phyloP scores from a whole-genome alignment of 2,113 vertebrate genomes.

The Fulica atra region DNA sequence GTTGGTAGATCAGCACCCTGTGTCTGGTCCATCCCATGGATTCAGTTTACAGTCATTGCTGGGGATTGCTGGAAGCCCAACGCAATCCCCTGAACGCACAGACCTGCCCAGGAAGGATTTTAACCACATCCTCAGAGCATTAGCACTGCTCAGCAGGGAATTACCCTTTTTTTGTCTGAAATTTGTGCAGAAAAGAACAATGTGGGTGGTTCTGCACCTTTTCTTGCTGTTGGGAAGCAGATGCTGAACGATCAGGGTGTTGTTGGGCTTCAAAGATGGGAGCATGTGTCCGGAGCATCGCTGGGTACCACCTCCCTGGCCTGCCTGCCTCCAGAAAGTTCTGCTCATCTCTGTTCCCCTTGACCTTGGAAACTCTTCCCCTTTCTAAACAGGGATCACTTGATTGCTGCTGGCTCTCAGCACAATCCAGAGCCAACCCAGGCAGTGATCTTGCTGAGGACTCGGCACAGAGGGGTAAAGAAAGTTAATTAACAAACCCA shows the following conservation, averaged over 20 bases:
- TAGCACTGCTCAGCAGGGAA: neutral
- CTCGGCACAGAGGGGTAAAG: neutral
- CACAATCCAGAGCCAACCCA: neutral
- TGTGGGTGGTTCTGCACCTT: neutral
- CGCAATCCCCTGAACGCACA: neutral
- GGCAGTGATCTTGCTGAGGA: neutral
- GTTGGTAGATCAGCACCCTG: rapidly evolving
- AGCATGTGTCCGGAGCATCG: neutral
- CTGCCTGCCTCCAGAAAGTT: neutral
- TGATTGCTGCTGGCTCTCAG: neutral
- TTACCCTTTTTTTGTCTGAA: neutral
- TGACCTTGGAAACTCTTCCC: neutral
- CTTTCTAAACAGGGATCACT: neutral
- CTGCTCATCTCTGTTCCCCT: neutral
- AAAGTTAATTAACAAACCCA: neutral
- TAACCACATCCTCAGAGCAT: neutral
- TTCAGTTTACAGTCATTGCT: neutral
- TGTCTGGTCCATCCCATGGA: neutral
- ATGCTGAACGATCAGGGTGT: rapidly evolving
- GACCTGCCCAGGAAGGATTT: neutral
- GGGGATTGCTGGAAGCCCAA: neutral
- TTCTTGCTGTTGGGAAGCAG: neutral
- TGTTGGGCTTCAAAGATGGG: rapidly evolving
- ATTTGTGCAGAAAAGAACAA: rapidly evolving
- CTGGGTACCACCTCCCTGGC: neutral